phyloP scores from a whole-genome alignment of 2,888 invertebrate species.

The Apamea epomidion region DNA sequence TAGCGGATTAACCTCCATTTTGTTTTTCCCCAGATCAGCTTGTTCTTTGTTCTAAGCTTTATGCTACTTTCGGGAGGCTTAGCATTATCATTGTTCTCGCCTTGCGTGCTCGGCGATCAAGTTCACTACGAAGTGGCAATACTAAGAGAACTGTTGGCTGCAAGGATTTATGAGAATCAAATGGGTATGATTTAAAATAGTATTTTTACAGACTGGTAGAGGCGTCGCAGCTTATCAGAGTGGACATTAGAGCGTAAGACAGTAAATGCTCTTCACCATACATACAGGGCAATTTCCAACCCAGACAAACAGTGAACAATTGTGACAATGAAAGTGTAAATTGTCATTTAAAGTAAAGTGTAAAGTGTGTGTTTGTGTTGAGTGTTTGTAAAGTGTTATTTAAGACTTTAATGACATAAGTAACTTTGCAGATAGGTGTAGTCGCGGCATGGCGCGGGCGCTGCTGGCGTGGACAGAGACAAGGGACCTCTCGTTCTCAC shows the following conservation, averaged over 20 bases:
- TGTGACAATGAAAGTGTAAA: neutral
- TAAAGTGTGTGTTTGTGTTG: too few relatives aligned
- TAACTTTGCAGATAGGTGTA: slow-evolving; percentile 79
- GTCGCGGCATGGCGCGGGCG: slow-evolving; percentile 78
- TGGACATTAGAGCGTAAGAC: too few relatives aligned
- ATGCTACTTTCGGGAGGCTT: slow-evolving; percentile 22
- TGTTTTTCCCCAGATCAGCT: slow-evolving; percentile 9
- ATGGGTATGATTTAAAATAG: slow-evolving; percentile 69
- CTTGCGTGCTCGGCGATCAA: slow-evolving; percentile 30
- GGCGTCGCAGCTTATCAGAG: neutral
- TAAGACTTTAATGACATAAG: neutral
- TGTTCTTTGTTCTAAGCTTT: neutral
- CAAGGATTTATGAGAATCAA: slow-evolving; percentile 79
- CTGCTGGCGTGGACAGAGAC: slow-evolving; percentile 81
- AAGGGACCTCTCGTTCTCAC: slow-evolving; percentile 80
- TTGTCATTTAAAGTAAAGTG: too few relatives aligned
- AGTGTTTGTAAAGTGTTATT: too few relatives aligned
- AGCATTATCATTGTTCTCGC: slow-evolving; percentile 33
- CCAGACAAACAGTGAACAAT: too few relatives aligned
- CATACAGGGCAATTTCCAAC: neutral
- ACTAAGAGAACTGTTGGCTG: slow-evolving; percentile 70
- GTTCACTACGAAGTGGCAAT: slow-evolving; percentile 33
- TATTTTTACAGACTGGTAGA: neutral
- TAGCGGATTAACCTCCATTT: neutral
- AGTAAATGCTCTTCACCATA: neutral